A percentile compares a stretch with the other conserved stretches of the same genome.
Conservation (phyloP, 1,140 invertebrate species). For the Drosophila tropicalis region DNA sequence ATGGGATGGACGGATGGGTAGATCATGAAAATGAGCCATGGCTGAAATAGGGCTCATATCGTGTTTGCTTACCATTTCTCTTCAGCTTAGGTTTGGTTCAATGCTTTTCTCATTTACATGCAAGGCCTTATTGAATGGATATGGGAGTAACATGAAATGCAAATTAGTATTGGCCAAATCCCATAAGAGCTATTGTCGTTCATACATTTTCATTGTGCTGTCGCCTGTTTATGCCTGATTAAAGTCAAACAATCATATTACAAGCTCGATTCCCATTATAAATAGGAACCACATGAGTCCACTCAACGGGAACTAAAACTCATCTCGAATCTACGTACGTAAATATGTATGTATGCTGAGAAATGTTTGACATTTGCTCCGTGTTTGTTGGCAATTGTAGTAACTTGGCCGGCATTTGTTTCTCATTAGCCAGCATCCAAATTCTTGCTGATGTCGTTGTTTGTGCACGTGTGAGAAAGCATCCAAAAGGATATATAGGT, state of each 20-base stretch:
- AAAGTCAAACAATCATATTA: constrained; percentile 19
- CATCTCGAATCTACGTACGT: neutral
- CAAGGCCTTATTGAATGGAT: neutral
- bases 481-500: neutral
- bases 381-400: neutral
- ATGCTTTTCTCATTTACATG: neutral
- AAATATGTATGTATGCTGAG: too few relatives aligned
- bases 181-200: constrained; percentile 8
- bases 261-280: constrained; percentile 4
- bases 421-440: constrained; percentile 8
- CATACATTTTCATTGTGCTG: neutral
- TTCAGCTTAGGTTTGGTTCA: neutral
- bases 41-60: constrained; percentile 57
- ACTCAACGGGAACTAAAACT: neutral
- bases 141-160: neutral
- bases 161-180: constrained; percentile 9
- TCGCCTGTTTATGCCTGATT: constrained; percentile 19
- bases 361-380: constrained; percentile 11
- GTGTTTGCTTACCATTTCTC: neutral
- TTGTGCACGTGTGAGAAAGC: constrained; percentile 18
- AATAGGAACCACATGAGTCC: neutral
- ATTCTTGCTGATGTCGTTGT: neutral
- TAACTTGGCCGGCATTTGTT: neutral
- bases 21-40: constrained; percentile 85
- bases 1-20: constrained; percentile 93